A percentile compares a stretch with the other conserved stretches of the same genome.
Evolutionary conservation across 2,113 vertebrate species (phyloP).

Genomic region (Sander vitreus): DNA sequence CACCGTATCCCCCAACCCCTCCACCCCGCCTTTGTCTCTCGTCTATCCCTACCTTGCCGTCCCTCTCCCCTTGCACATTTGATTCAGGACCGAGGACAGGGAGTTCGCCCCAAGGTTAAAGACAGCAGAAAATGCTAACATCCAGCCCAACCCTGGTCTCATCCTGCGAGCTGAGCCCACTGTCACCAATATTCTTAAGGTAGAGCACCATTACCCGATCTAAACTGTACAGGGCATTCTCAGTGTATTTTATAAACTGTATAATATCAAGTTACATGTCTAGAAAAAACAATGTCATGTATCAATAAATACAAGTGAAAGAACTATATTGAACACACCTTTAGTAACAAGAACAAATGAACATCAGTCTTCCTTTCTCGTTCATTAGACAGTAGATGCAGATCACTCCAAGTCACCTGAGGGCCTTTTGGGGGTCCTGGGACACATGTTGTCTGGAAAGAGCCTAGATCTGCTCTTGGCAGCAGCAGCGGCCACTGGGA

Average conservation of each 20-base stretch:
- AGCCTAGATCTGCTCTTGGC: conserved; percentile 94
- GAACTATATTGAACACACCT: background rate
- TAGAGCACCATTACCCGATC: conserved; percentile 49
- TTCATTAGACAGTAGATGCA: conserved; percentile 92
- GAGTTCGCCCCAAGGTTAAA: conserved; percentile 91
- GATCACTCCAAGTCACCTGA: conserved; percentile 98
- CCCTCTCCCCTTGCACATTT: conserved; percentile 51
- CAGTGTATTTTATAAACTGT: background rate
- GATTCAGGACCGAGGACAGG: conserved; percentile 88
- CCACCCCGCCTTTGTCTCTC: background rate
- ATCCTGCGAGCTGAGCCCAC: conserved; percentile 97
- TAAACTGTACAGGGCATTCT: background rate
- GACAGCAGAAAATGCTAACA: conserved; percentile 94
- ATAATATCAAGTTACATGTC: background rate
- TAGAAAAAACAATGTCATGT: background rate
- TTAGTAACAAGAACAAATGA: background rate
- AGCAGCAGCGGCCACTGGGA: conserved; percentile 94
- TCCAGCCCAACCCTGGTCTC: conserved; percentile 96
- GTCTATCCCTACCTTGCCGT: background rate
- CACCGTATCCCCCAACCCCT: background rate
- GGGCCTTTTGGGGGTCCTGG: conserved; percentile 94
- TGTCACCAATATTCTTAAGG: conserved; percentile 98
- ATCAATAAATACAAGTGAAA: background rate
- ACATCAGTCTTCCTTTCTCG: background rate
- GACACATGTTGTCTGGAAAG: conserved; percentile 98